Percentiles rank a stretch among this genome's conserved stretches.
Evolutionary conservation across 2,113 vertebrate species (phyloP).

Genomic region (Cacatua alba): DNA sequence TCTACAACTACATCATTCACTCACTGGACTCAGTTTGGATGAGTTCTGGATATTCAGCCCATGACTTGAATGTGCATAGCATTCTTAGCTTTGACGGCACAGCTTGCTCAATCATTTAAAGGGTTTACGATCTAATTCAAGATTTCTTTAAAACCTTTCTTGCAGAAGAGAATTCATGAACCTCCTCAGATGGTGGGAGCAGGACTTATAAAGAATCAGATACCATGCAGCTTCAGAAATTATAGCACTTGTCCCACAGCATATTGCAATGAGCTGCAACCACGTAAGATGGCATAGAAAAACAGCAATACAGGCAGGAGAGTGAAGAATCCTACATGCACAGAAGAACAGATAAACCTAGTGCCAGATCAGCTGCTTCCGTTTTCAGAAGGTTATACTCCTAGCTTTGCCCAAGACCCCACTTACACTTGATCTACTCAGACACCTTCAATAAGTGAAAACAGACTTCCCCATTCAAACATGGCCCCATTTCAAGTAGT

Average conservation of each 20-base stretch:
- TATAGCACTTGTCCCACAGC: not conserved
- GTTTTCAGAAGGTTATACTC: accelerated
- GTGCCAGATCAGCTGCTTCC: not conserved
- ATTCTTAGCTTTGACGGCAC: not conserved
- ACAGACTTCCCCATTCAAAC: not conserved
- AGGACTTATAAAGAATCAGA: not conserved
- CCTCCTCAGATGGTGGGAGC: not conserved
- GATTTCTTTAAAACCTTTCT: not conserved
- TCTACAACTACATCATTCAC: not conserved
- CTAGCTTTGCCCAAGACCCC: not conserved
- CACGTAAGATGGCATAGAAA: not conserved
- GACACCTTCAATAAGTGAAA: not conserved
- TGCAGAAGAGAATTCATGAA: not conserved
- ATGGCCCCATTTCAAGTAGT: not conserved
- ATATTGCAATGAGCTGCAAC: not conserved
- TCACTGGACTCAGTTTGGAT: not conserved
- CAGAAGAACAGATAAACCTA: not conserved
- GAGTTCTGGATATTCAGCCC: not conserved
- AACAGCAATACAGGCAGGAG: not conserved
- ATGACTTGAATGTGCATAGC: not conserved
- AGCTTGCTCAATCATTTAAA: not conserved
- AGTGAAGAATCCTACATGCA: not conserved
- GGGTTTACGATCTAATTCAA: not conserved
- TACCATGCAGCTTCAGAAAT: accelerated
- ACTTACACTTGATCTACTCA: not conserved